Percentiles rank a stretch among this genome's conserved stretches.
phyloP scores from a whole-genome alignment of 92 coral and sea anemone genomes.

The Siderastrea radians region DNA sequence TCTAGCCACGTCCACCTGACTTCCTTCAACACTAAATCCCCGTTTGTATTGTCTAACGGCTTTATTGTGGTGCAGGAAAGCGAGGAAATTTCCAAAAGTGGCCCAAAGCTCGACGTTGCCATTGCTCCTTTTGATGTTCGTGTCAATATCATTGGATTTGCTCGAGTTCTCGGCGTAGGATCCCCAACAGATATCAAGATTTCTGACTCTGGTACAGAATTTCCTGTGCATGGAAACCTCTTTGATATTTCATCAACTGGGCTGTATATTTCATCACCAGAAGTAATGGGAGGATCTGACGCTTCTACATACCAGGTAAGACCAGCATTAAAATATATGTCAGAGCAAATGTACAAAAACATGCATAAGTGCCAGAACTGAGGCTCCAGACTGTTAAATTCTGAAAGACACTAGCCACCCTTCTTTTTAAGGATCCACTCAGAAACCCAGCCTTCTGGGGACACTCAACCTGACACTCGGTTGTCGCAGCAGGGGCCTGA shows the following conservation, averaged over 20 bases:
- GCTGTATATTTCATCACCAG: constrained; percentile 85
- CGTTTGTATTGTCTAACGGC: constrained; percentile 90
- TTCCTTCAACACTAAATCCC: constrained; percentile 79
- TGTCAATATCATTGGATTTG: constrained; percentile 81
- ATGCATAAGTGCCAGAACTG: no score
- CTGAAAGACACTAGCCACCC: no score
- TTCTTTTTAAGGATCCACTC: no score
- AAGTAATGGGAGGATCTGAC: constrained; percentile 76
- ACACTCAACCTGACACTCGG: no score
- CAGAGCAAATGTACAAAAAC: no score
- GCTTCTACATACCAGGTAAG: constrained; percentile 73
- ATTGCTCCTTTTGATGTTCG: constrained; percentile 84
- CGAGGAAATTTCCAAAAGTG: constrained; percentile 77
- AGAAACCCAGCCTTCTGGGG: no score
- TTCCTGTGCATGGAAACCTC: constrained; percentile 86
- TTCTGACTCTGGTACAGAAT: constrained; percentile 90
- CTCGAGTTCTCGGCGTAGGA: constrained; percentile 88
- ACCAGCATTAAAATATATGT: no score
- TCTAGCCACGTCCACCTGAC: constrained; percentile 69
- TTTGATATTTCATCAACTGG: constrained; percentile 89
- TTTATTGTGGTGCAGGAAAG: constrained; percentile 86
- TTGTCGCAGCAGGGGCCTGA: no score
- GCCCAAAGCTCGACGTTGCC: constrained; percentile 80
- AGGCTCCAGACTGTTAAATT: no score
- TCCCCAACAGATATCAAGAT: constrained; percentile 85